Percentiles rank a stretch among this genome's conserved stretches.
Evolutionary conservation across 2,113 vertebrate genomes (phyloP).

Genomic region (Sylvietta virens): DNA sequence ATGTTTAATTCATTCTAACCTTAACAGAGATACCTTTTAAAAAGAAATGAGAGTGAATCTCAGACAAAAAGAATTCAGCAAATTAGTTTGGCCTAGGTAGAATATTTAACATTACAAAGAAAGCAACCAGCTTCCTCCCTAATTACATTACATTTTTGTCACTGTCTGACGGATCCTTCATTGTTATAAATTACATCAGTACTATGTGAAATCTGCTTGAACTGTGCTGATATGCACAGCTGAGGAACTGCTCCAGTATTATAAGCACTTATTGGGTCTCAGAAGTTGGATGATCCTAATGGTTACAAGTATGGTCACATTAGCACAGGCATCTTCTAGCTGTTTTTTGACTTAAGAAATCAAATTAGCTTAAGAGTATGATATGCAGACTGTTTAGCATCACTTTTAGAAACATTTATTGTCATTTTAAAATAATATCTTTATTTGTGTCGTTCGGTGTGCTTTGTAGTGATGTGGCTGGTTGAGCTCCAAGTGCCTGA

Average conservation of each 20-base stretch:
- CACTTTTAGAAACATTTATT: not conserved
- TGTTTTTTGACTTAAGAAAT: not conserved
- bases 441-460: not conserved
- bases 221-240: not conserved
- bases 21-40: not conserved
- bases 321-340: not conserved
- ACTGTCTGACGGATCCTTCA: not conserved
- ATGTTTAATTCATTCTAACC: slow-evolving; percentile 25
- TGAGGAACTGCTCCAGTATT: not conserved
- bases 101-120: not conserved
- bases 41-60: not conserved
- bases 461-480: not conserved
- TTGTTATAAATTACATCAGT: not conserved
- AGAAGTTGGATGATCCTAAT: not conserved
- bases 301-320: not conserved
- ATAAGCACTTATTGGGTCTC: not conserved
- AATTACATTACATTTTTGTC: not conserved
- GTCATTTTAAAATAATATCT: not conserved
- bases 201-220: not conserved
- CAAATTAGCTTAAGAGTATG: not conserved
- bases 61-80: not conserved
- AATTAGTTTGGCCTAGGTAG: not conserved
- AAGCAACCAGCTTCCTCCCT: not conserved
- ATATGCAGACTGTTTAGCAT: not conserved
- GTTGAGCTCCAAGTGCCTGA: not conserved